phyloP scores from a whole-genome alignment of 2,113 vertebrate species.

The Spilogale gracilis region DNA sequence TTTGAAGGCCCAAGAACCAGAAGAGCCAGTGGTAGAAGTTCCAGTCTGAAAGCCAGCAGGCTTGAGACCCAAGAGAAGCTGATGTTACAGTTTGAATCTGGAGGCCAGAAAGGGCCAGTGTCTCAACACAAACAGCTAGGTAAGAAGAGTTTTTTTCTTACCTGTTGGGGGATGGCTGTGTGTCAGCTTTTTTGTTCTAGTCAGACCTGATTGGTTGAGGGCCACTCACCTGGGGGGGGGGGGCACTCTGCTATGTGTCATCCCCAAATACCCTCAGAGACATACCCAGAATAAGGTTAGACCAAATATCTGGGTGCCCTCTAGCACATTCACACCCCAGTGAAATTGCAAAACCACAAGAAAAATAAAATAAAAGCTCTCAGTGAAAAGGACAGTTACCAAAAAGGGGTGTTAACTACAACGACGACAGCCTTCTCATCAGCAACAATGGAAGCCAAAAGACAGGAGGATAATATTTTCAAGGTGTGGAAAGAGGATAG shows the following conservation, averaged over 20 bases:
- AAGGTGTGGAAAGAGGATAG: conserved; percentile 20
- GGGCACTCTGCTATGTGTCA: background rate
- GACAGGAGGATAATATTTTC: conserved; percentile 1
- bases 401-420: background rate
- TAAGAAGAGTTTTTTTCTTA: background rate
- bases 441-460: background rate
- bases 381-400: background rate
- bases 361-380: background rate
- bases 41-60: background rate
- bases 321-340: background rate
- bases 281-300: background rate
- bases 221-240: background rate
- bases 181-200: background rate
- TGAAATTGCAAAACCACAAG: background rate
- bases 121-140: background rate
- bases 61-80: background rate
- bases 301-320: background rate
- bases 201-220: background rate
- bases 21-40: background rate
- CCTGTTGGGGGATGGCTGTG: no score
- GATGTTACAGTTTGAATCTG: background rate
- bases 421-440: background rate
- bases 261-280: background rate
- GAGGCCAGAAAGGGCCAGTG: background rate
- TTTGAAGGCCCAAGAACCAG: background rate